Evolutionary conservation across 1,140 invertebrate species (phyloP).

Genomic region (Sitophilus oryzae): DNA sequence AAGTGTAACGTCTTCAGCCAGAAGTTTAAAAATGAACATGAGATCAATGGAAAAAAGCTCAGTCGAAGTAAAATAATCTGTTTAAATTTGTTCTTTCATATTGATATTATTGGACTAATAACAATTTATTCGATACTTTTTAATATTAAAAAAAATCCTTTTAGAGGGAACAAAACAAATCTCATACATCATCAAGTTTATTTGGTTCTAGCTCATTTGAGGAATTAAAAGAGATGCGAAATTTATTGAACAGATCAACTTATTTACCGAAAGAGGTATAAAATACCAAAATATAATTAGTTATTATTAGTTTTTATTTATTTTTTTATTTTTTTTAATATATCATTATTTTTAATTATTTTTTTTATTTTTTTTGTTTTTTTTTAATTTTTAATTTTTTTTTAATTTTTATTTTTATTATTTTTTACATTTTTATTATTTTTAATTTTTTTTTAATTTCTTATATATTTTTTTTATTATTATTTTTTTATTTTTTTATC

Average conservation of each 20-base stretch:
- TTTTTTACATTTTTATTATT: too few relatives aligned
- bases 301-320: background rate
- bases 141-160: too few relatives aligned
- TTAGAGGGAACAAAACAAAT: conserved; percentile 5
- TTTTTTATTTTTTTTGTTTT: too few relatives aligned
- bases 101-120: background rate
- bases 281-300: background rate
- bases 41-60: background rate
- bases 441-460: too few relatives aligned
- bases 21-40: background rate
- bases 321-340: background rate
- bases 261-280: background rate
- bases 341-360: too few relatives aligned
- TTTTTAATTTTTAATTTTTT: too few relatives aligned
- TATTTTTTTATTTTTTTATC: too few relatives aligned
- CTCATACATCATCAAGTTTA: too few relatives aligned
- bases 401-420: too few relatives aligned
- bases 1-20: too few relatives aligned
- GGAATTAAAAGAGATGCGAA: background rate
- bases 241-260: background rate
- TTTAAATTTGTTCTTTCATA: background rate
- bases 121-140: too few relatives aligned
- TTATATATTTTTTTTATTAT: too few relatives aligned
- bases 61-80: background rate
- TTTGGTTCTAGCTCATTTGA: background rate